Percentiles rank a stretch among this genome's conserved stretches.
These are phyloP conservation scores for Apamea anceps DNA, from an alignment of 2,888 invertebrate genomes.

Conservation along the genomic window DNA sequence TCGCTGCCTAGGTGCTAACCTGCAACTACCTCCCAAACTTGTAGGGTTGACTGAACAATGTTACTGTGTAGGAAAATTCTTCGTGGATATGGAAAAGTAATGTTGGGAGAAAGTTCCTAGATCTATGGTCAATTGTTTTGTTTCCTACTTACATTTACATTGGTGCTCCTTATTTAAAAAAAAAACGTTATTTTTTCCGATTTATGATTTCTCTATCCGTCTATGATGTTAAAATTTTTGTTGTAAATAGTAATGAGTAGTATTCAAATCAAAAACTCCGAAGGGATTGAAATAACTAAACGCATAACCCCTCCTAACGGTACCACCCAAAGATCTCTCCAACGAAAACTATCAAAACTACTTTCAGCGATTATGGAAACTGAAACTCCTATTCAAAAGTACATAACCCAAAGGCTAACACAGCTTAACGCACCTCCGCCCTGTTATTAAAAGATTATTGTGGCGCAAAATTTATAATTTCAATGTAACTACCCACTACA, in stretches of 20 bases:
- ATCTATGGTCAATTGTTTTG: background rate
- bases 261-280: background rate
- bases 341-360: conserved; percentile 87
- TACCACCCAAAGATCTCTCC: conserved; percentile 33
- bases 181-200: background rate
- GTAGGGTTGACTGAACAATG: conserved; percentile 64
- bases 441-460: conserved; percentile 83
- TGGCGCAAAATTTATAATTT: conserved; percentile 82
- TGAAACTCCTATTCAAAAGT: conserved; percentile 73
- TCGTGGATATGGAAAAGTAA: background rate
- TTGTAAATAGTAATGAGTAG: background rate
- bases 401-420: conserved; percentile 69
- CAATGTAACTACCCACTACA: conserved; percentile 71
- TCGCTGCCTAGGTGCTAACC: conserved; percentile 86
- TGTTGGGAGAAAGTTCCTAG: background rate
- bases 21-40: conserved; percentile 75
- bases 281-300: background rate
- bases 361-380: conserved; percentile 79
- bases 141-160: background rate
- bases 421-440: conserved; percentile 69
- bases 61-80: conserved; percentile 1
- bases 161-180: background rate
- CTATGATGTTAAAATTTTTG: too few relatives aligned
- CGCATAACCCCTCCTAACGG: background rate
- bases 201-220: background rate